Percentiles rank a stretch among this genome's conserved stretches.
These are phyloP conservation scores for Anolis carolinensis DNA, from an alignment of 2,113 vertebrate species.

Conservation along the genomic window DNA sequence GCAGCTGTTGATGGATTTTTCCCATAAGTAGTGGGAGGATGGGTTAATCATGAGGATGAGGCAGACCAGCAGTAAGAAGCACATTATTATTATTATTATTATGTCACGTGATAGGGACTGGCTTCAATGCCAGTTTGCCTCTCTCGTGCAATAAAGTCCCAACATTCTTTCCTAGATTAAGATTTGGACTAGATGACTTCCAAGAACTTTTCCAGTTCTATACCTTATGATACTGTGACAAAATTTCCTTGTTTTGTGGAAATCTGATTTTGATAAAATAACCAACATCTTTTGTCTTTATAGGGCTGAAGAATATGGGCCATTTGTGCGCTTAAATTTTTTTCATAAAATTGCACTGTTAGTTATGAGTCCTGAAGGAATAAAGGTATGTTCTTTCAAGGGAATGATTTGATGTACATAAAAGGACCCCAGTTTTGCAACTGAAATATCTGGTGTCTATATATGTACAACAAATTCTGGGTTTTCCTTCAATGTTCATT, in stretches of 20 bases:
- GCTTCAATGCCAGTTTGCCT: too few relatives aligned
- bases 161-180: not conserved
- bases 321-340: slow-evolving; percentile 74
- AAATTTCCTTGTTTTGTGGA: not conserved
- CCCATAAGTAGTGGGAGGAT: too few relatives aligned
- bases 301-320: slow-evolving; percentile 78
- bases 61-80: too few relatives aligned
- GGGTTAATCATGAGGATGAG: too few relatives aligned
- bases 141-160: too few relatives aligned
- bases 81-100: too few relatives aligned
- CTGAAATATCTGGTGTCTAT: not conserved
- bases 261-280: not conserved
- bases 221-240: not conserved
- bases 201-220: not conserved
- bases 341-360: slow-evolving; percentile 74
- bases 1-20: too few relatives aligned
- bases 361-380: slow-evolving; percentile 74
- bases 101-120: too few relatives aligned
- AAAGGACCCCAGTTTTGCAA: not conserved
- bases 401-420: too few relatives aligned
- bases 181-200: not conserved
- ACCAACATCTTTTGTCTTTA: not conserved
- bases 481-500: too few relatives aligned
- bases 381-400: slow-evolving; percentile 73
- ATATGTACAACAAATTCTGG: not conserved